Base-by-base conservation (phyloP, 2,113 vertebrate genomes). In the Erinaceus europaeus region DNA sequence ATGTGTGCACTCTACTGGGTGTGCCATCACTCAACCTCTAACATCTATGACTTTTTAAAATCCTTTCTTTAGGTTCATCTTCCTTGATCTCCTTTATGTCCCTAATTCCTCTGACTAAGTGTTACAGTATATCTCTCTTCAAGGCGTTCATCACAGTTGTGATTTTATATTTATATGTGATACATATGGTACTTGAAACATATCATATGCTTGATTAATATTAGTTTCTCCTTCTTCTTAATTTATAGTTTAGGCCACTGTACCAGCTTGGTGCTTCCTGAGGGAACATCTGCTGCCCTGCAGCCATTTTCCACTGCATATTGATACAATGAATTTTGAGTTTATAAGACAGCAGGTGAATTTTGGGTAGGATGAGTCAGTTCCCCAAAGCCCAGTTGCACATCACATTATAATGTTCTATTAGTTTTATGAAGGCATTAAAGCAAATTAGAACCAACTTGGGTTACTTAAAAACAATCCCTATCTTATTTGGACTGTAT, bases 311-410 rank as follows among this genome's bases (percentile, higher is more conserved):
- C 52, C 57, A 64, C 20, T 48, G 18, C 50, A 34, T 42, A 61
- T 55, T n/a, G 57, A 72, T 82, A 82, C 40, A 20, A 29, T 50
- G 34, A 89, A 75, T 64, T 75, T 69, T 55, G 61, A 79, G 38
- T 79, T 85, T 61, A 50, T 86, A 65, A 84, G 90, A 36, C 44
- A 84, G 36, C 42, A 62, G n/a, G 68, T 55, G 8, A 17, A 61
- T 40, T 69, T 57, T 38, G 69, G 48, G 76, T 74, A 65, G 27
- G 75, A 55, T 65, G 64, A 79, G 44, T 84, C 38, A 76, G 67
- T 12, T 76, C 73, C 36, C 71, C 72, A 55, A 72, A 88, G 67
- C n/a, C 32, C 78, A 38, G n/a, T 13, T 18, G 25, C 61, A 48
- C 3, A 17, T 38, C 50, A 68, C 40, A 18, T 29, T 13, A 10